Conservation (phyloP, 2,797 vertebrate species). For the Dicrostonyx torquatus region DNA sequence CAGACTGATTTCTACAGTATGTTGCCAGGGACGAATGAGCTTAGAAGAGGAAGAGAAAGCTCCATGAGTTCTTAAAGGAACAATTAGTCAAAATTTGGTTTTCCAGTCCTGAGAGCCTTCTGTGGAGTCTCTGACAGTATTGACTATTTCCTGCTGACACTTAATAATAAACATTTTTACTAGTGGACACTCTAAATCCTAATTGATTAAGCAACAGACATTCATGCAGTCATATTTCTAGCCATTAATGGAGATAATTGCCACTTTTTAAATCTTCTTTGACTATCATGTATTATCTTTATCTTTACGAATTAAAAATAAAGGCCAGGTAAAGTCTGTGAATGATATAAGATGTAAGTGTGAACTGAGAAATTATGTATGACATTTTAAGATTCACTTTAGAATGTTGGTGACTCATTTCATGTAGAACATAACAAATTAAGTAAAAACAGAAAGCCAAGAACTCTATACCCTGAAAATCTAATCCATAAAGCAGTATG, state of each 20-base stretch:
- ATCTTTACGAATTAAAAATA: conserved; percentile 50
- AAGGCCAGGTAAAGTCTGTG: conserved; percentile 51
- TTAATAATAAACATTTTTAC: conserved; percentile 81
- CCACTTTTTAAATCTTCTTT: conserved; percentile 59
- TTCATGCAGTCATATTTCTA: conserved; percentile 73
- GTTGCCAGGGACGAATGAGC: background rate
- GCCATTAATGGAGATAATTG: conserved; percentile 76
- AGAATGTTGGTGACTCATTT: conserved; percentile 40
- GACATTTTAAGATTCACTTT: background rate
- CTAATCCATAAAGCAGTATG: background rate
- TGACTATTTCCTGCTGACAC: conserved; percentile 67
- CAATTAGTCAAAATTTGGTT: conserved; percentile 57
- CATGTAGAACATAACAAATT: background rate
- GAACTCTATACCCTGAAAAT: conserved; percentile 46
- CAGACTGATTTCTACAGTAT: background rate
- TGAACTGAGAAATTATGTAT: background rate
- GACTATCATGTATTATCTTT: conserved; percentile 50
- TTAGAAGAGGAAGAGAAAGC: conserved; percentile 39
- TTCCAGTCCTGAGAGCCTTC: conserved; percentile 44
- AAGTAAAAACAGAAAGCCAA: background rate
- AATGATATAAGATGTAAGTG: conserved; percentile 15
- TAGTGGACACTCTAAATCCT: conserved; percentile 76
- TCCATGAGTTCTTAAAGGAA: conserved; percentile 54
- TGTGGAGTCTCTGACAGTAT: conserved; percentile 41
- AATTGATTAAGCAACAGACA: conserved; percentile 73